These are phyloP conservation scores for Drosophila leonis DNA, from an alignment of 2,888 invertebrate genomes.

Conservation along the genomic window DNA sequence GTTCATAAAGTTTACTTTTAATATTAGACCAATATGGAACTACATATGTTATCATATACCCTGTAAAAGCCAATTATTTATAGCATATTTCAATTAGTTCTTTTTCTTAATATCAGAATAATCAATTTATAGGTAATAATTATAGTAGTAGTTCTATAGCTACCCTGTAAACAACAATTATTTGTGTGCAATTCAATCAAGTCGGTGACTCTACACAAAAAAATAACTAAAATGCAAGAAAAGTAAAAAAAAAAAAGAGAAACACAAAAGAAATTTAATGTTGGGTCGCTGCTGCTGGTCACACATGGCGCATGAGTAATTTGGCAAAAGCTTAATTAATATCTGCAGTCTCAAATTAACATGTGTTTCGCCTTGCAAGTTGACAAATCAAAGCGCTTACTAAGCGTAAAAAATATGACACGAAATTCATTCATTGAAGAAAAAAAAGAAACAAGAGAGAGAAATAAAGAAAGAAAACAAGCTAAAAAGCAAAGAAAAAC, in stretches of 20 bases:
- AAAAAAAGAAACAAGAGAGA: constrained; percentile 13
- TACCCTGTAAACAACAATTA: not conserved
- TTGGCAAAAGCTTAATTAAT: constrained; percentile 54
- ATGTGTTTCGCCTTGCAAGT: constrained; percentile 61
- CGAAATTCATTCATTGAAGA: constrained; percentile 70
- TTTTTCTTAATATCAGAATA: too few relatives aligned
- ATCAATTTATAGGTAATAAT: not conserved
- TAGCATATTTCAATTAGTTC: too few relatives aligned
- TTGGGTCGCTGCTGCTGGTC: constrained; percentile 33
- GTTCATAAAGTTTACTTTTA: not conserved
- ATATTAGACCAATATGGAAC: not conserved
- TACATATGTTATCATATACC: too few relatives aligned
- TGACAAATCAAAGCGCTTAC: constrained; percentile 74
- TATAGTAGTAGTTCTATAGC: not conserved
- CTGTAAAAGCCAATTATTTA: too few relatives aligned
- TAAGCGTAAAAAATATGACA: constrained; percentile 70
- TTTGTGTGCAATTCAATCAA: not conserved
- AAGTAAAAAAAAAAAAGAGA: constrained; percentile 16
- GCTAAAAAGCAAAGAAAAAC: constrained; percentile 2
- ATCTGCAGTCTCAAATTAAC: constrained; percentile 60
- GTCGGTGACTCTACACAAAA: not conserved
- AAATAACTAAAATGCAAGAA: not conserved
- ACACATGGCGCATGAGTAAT: constrained; percentile 65
- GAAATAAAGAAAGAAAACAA: not conserved
- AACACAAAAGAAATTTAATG: constrained; percentile 52